Percentiles rank a stretch among this genome's conserved stretches.
These are phyloP conservation scores for Rotaria macrura DNA, from an alignment of 2,888 invertebrate species.

Conservation along the genomic window DNA sequence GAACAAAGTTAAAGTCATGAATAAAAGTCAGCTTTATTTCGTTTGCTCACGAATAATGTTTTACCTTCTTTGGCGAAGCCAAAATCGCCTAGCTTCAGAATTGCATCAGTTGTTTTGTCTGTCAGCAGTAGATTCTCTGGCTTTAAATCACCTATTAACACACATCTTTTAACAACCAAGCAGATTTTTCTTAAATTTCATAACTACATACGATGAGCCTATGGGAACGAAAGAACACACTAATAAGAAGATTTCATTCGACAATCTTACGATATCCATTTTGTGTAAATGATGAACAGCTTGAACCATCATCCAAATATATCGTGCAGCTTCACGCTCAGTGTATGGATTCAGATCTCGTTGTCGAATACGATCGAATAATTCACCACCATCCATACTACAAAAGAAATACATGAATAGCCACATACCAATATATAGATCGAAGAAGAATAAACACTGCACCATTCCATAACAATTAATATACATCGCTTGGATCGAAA, in stretches of 20 bases:
- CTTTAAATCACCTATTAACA: slow-evolving; percentile 71
- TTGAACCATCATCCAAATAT: slow-evolving; percentile 88
- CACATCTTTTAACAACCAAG: no score
- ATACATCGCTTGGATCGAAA: slow-evolving; percentile 70
- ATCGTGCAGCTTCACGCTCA: slow-evolving; percentile 70
- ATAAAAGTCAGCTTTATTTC: not conserved
- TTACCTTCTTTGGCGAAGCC: slow-evolving; percentile 46
- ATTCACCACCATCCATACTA: slow-evolving; percentile 32
- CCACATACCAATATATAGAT: no score
- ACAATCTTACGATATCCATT: slow-evolving; percentile 66
- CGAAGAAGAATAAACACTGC: no score
- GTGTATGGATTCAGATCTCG: slow-evolving; percentile 22
- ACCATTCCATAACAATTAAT: slow-evolving; percentile 93
- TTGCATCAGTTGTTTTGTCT: slow-evolving; percentile 57
- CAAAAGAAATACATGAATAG: slow-evolving; percentile 41
- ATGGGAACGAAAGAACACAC: not conserved
- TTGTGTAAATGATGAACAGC: slow-evolving; percentile 86
- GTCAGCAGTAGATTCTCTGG: slow-evolving; percentile 78
- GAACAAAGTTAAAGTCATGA: not conserved
- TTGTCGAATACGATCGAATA: slow-evolving; percentile 28
- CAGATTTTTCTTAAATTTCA: no score
- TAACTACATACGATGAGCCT: not conserved
- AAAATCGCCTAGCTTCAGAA: slow-evolving; percentile 91
- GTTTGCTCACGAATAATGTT: not conserved
- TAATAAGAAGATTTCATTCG: no score